Evolutionary conservation across 2,113 vertebrate genomes (phyloP).

Genomic region (Cichladusa arquata): DNA sequence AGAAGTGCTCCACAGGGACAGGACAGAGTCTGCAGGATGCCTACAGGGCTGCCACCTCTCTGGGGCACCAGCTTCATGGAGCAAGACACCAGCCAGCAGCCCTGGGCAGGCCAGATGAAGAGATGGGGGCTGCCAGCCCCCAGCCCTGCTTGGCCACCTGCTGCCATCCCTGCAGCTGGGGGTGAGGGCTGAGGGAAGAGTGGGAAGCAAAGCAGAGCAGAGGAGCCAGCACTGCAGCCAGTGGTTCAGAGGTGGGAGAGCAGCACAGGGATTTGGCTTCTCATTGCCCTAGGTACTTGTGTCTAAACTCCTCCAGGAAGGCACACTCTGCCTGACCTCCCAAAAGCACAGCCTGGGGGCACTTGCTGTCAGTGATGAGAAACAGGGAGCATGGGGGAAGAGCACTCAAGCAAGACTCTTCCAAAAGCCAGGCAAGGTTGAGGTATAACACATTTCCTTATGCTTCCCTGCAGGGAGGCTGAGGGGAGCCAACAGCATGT

Average conservation of each 20-base stretch:
- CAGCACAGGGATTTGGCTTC: neutral
- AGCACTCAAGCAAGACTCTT: neutral
- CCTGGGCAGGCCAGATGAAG: neutral
- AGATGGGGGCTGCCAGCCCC: neutral
- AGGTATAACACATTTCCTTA: fast-evolving
- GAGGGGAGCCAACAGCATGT: neutral
- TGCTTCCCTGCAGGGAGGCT: fast-evolving
- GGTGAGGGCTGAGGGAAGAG: neutral
- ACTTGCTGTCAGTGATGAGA: neutral
- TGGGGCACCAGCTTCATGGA: fast-evolving
- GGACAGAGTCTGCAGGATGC: neutral
- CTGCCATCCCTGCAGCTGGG: neutral
- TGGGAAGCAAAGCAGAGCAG: neutral
- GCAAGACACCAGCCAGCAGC: fast-evolving
- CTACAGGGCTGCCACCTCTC: neutral
- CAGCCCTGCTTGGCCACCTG: fast-evolving
- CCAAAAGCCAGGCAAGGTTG: neutral
- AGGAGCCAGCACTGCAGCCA: neutral
- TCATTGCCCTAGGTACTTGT: neutral
- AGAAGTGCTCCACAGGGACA: neutral
- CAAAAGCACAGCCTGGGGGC: neutral
- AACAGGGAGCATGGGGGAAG: fast-evolving
- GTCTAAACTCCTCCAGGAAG: neutral
- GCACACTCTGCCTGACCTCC: neutral
- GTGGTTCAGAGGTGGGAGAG: neutral